Evolutionary conservation across 2,113 vertebrate species (phyloP).

Genomic region (Hydrochoerus hydrochaeris): DNA sequence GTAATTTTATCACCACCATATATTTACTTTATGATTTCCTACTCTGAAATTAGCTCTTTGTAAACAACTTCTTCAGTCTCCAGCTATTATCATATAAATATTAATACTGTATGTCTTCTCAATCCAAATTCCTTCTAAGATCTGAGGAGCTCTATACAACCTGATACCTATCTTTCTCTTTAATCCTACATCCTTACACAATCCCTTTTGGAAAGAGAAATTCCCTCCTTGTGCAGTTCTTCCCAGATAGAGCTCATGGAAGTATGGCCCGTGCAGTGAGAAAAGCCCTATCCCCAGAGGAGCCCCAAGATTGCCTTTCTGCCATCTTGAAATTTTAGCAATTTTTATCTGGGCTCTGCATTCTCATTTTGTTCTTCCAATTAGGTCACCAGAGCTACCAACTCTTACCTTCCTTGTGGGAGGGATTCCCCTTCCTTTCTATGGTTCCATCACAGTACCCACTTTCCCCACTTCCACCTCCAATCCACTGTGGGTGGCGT

Average conservation of each 20-base stretch:
- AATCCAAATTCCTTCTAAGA: neutral
- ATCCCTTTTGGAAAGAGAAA: neutral
- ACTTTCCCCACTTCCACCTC: neutral
- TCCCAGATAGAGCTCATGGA: rapidly evolving
- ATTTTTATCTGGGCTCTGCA: neutral
- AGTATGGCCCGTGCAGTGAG: too few relatives aligned
- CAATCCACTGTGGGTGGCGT: neutral
- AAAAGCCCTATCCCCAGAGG: neutral
- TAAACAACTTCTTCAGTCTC: neutral
- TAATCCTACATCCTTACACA: neutral
- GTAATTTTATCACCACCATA: neutral
- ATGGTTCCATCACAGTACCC: neutral
- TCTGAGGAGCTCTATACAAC: neutral
- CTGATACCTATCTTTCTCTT: neutral
- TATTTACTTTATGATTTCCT: neutral
- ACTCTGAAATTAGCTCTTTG: neutral
- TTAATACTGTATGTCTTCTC: neutral
- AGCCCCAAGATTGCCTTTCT: neutral
- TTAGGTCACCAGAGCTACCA: neutral
- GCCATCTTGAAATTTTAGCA: neutral
- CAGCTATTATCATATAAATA: neutral
- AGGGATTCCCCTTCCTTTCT: neutral
- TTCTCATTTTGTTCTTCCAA: neutral
- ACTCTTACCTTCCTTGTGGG: neutral
- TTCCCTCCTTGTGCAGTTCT: neutral